Evolutionary conservation across 1,140 invertebrate genomes (phyloP), one percentile per base, ranked within the genome.

Genomic region (Aphidius gifuensis): DNA sequence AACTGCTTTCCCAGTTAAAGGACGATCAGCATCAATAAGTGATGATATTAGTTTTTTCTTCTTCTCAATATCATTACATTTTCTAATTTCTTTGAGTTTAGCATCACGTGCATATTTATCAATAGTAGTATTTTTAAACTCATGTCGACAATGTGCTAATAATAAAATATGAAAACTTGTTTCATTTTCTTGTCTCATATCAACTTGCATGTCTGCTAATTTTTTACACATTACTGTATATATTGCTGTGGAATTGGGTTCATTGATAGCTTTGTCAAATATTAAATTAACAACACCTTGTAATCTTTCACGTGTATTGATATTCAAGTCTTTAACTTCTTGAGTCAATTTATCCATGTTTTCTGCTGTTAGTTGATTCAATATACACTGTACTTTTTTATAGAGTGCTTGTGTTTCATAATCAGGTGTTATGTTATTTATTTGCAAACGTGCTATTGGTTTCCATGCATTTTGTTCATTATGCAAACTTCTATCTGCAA

Each of bases 221-320:
- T 87, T 85, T 73, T 86, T 86, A 69, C 91, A 92, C 84, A 98
- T 88, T 50, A 88, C 83, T 2, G 95, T 95, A 83, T 98, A 98
- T 1, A 90, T 90, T 42, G 90, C 87, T 5, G 93, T 92, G 74
- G 96, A 98, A 72, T 88, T 91, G 3, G 94, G 95, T 77, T 98
- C 95, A 82, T 95, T 91, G 40, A 97, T 89, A 43, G 95, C 95
- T 84, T 97, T 97, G 74, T 96, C 93, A 81, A 97, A 97, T 3
- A 97, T 89, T 60, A 97, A 84, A 75, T 93, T 86, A 70, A 97
- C 96, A 8, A 96, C 91, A 62, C 88, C 90, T 65, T 88, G 84
- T 38, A 97, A 80, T 68, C 91, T 85, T 42, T 90, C 88, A 58
- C 86, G 85, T 4, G 87, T 92, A 76, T 95, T 89, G 60, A 98